A percentile compares a stretch with the other conserved stretches of the same genome.
Conservation (phyloP, 1,140 invertebrate genomes). For the Drosophila orosa region DNA sequence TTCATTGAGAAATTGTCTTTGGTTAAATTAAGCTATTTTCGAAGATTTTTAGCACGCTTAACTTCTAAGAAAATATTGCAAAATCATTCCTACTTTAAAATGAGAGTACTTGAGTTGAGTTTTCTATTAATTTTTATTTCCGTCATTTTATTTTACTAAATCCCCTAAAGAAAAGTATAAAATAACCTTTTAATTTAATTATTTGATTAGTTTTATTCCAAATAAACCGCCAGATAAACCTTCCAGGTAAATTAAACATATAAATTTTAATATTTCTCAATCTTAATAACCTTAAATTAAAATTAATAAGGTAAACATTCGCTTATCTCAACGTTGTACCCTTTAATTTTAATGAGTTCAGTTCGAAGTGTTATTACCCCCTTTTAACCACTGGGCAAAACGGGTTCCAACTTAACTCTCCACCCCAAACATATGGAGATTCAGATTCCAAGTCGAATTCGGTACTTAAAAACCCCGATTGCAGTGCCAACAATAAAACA, state of each 20-base stretch:
- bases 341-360: neutral
- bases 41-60: neutral
- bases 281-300: neutral
- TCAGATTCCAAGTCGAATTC: neutral
- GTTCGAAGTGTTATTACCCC: conserved; percentile 7
- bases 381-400: neutral
- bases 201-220: neutral
- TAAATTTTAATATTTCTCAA: too few relatives aligned
- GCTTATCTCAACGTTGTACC: neutral
- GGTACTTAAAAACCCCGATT: neutral
- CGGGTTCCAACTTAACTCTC: conserved; percentile 2
- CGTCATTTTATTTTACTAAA: neutral
- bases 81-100: neutral
- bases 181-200: too few relatives aligned
- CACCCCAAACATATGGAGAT: neutral
- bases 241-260: neutral
- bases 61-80: neutral
- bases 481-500: conserved; percentile 28
- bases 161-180: too few relatives aligned
- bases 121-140: neutral
- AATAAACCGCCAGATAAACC: neutral
- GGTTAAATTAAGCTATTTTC: neutral
- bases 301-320: conserved; percentile 3
- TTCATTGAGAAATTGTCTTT: conserved; percentile 1
- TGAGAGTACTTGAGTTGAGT: neutral